Percentiles rank a stretch among this genome's conserved stretches.
These are phyloP conservation scores for Nibea coibor DNA, from an alignment of 2,113 vertebrate genomes.

Conservation along the genomic window DNA sequence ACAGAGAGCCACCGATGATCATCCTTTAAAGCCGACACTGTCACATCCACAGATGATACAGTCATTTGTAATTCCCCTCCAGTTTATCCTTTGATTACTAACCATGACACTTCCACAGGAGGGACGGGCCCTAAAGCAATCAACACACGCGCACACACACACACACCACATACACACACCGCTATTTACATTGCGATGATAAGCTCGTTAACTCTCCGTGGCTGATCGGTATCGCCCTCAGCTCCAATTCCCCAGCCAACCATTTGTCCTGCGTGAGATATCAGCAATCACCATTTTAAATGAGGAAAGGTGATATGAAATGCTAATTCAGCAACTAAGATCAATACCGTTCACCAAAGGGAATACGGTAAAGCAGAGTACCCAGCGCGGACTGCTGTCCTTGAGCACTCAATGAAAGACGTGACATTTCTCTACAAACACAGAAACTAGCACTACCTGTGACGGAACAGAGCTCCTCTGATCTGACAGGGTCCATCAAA, in stretches of 20 bases:
- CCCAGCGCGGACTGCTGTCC: slow-evolving; percentile 34
- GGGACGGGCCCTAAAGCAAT: slow-evolving; percentile 65
- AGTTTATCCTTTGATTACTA: slow-evolving; percentile 68
- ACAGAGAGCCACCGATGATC: slow-evolving; percentile 26
- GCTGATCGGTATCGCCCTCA: slow-evolving; percentile 76
- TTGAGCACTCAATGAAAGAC: slow-evolving; percentile 34
- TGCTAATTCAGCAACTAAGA: slow-evolving; percentile 79
- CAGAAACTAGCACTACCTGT: neutral
- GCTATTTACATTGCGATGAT: slow-evolving; percentile 80
- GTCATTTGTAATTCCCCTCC: slow-evolving; percentile 65
- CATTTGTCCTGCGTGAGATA: slow-evolving; percentile 77
- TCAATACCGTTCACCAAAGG: slow-evolving; percentile 69
- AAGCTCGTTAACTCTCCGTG: slow-evolving; percentile 77
- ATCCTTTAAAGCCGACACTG: slow-evolving; percentile 17
- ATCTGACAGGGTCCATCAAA: neutral
- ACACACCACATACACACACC: slow-evolving; percentile 50
- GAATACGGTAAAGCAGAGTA: slow-evolving; percentile 45
- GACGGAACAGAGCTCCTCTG: neutral
- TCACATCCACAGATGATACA: slow-evolving; percentile 34
- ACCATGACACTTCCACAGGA: slow-evolving; percentile 65
- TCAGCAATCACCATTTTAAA: slow-evolving; percentile 81
- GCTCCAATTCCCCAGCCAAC: slow-evolving; percentile 64
- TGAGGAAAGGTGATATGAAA: slow-evolving; percentile 79
- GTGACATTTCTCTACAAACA: slow-evolving; percentile 2
- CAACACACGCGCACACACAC: slow-evolving; percentile 60